A percentile compares a stretch with the other conserved stretches of the same genome.
These are phyloP conservation scores for Ceratosolen fusciceps DNA, from an alignment of 1,140 invertebrate species.

Conservation along the genomic window DNA sequence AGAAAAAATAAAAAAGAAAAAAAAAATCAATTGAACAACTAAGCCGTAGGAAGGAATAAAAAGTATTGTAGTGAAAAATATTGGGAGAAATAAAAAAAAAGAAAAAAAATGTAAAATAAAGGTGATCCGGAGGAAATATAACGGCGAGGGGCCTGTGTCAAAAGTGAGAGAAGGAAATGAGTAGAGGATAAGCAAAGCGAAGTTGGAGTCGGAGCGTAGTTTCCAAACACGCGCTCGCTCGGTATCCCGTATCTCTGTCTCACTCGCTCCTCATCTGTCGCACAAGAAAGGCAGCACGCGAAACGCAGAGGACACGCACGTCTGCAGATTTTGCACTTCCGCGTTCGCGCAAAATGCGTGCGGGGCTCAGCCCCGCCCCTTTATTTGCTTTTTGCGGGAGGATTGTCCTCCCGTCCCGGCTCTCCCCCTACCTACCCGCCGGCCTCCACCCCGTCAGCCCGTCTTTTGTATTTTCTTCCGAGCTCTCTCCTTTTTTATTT, in stretches of 20 bases:
- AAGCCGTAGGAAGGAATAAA: not conserved
- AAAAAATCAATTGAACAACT: no score
- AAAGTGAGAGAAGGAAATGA: not conserved
- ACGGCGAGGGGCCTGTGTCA: not conserved
- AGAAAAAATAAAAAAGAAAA: no score
- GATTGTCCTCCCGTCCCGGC: not conserved
- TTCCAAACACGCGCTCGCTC: not conserved
- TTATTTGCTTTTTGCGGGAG: not conserved
- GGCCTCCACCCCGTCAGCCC: not conserved
- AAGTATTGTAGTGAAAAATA: not conserved
- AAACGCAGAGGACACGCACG: not conserved
- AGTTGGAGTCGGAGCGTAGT: not conserved
- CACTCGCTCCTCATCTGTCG: no score
- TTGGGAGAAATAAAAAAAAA: no score
- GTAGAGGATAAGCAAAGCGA: not conserved
- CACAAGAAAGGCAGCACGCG: not conserved
- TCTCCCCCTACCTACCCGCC: not conserved
- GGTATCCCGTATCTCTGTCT: not conserved
- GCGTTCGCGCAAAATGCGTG: not conserved
- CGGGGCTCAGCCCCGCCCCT: not conserved
- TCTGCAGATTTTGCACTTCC: not conserved
- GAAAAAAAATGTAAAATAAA: not conserved
- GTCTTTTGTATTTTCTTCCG: not conserved
- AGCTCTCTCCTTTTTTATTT: not conserved
- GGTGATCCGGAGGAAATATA: not conserved